Evolutionary conservation across 2,888 invertebrate species (phyloP).

Genomic region (Diarsia mendica): DNA sequence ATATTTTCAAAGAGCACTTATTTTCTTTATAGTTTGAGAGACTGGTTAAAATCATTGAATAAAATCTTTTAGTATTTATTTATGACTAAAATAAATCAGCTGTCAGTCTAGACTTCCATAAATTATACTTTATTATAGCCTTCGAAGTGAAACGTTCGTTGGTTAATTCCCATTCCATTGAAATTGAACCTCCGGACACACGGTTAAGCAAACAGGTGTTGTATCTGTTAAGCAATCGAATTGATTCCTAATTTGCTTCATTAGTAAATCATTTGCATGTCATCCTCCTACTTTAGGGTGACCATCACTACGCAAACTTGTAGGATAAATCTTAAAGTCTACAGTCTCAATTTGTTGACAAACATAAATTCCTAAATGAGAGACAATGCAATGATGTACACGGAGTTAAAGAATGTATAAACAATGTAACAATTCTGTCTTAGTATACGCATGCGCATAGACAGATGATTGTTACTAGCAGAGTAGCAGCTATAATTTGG

Average conservation of each 20-base stretch:
- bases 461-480: background rate
- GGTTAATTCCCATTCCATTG: slow-evolving; percentile 12
- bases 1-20: background rate
- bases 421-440: slow-evolving; percentile 40
- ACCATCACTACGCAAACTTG: slow-evolving; percentile 7
- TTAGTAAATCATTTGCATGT: slow-evolving; percentile 51
- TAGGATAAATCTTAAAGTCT: slow-evolving; percentile 30
- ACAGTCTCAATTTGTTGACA: slow-evolving; percentile 24
- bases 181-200: slow-evolving; percentile 35
- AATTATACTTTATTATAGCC: slow-evolving; percentile 10
- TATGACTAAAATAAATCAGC: slow-evolving; percentile 18
- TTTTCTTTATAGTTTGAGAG: background rate
- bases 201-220: slow-evolving; percentile 48
- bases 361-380: slow-evolving; percentile 28
- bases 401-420: slow-evolving; percentile 48
- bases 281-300: slow-evolving; percentile 34
- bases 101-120: slow-evolving; percentile 1
- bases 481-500: background rate
- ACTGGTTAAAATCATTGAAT: background rate
- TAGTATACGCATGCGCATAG: background rate
- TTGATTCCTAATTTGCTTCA: slow-evolving; percentile 53
- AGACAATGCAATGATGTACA: slow-evolving; percentile 34
- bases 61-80: background rate
- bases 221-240: slow-evolving; percentile 44
- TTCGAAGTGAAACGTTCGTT: slow-evolving; percentile 30